These are phyloP conservation scores for Dyspetes luteomarginatus DNA, from an alignment of 2,888 invertebrate species.

Conservation along the genomic window DNA sequence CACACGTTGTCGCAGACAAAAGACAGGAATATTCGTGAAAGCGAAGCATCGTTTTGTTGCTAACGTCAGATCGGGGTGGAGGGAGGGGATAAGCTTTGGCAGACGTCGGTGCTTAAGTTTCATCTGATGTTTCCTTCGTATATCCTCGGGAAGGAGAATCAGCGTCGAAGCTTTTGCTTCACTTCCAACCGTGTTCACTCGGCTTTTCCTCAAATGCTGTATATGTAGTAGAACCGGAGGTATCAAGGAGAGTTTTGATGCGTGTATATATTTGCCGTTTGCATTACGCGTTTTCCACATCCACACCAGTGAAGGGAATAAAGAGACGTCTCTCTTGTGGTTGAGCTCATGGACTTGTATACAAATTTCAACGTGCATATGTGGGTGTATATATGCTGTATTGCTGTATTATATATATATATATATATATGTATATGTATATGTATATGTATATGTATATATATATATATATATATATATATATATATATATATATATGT, in stretches of 20 bases:
- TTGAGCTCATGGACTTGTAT: not conserved
- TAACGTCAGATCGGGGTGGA: not conserved
- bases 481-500: no score
- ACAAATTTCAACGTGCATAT: not conserved
- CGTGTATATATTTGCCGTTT: constrained; percentile 18
- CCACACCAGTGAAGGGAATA: constrained; percentile 51
- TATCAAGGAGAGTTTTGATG: not conserved
- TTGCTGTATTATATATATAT: no score
- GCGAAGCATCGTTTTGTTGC: constrained; percentile 43
- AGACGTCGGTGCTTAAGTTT: constrained; percentile 49
- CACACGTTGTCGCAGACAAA: constrained; percentile 52
- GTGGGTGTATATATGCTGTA: no score
- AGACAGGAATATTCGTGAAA: constrained; percentile 43
- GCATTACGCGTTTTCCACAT: constrained; percentile 51
- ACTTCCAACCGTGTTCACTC: not conserved
- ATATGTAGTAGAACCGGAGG: not conserved
- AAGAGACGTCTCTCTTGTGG: constrained; percentile 28
- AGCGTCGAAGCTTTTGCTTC: constrained; percentile 26
- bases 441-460: not conserved
- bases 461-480: not conserved
- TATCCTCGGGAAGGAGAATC: constrained; percentile 22
- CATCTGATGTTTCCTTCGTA: constrained; percentile 53
- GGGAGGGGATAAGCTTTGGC: constrained; percentile 51
- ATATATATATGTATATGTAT: not conserved
- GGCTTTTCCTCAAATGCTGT: constrained; percentile 15